These are phyloP conservation scores for Haliclystus octoradiatus DNA, from an alignment of 30 jellyfish, hydroid and myxozoan species.

Conservation along the genomic window DNA sequence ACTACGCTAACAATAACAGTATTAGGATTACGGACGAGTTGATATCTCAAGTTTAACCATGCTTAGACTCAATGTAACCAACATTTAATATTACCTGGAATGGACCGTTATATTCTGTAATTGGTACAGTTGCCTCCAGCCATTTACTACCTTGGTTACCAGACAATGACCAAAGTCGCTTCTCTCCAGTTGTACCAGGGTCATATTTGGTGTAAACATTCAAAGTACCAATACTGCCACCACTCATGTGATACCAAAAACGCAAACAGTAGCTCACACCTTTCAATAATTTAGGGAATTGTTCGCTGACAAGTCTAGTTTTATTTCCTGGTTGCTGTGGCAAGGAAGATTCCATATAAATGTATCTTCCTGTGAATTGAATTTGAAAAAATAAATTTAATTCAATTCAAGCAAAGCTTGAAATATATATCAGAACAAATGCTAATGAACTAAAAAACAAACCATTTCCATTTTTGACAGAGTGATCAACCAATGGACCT, in stretches of 20 bases:
- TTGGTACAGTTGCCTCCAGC: slow-evolving; percentile 72
- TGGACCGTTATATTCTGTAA: slow-evolving; percentile 30
- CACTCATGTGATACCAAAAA: slow-evolving; percentile 91
- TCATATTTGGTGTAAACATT: slow-evolving; percentile 72
- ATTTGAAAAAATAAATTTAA: neutral
- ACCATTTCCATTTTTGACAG: slow-evolving; percentile 79
- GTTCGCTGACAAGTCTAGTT: slow-evolving; percentile 67
- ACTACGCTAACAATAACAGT: too few species aligned
- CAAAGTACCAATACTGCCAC: slow-evolving; percentile 62
- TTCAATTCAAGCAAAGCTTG: neutral
- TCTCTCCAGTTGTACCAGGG: slow-evolving; percentile 46
- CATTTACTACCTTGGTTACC: slow-evolving; percentile 70
- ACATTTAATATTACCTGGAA: too few species aligned
- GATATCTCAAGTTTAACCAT: too few species aligned
- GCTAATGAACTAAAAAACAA: neutral
- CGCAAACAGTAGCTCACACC: slow-evolving; percentile 43
- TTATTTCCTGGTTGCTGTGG: slow-evolving; percentile 72
- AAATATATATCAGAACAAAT: neutral
- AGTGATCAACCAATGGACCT: slow-evolving; percentile 82
- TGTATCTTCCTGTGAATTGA: slow-evolving; percentile 43
- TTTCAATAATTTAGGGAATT: slow-evolving; percentile 15
- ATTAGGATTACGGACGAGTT: too few species aligned
- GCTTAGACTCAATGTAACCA: too few species aligned
- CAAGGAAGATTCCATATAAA: slow-evolving; percentile 60
- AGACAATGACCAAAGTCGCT: slow-evolving; percentile 73